A percentile compares a stretch with the other conserved stretches of the same genome.
These are phyloP conservation scores for Umimayanthus chanpuru DNA, from an alignment of 92 coral and sea anemone genomes.

Conservation along the genomic window DNA sequence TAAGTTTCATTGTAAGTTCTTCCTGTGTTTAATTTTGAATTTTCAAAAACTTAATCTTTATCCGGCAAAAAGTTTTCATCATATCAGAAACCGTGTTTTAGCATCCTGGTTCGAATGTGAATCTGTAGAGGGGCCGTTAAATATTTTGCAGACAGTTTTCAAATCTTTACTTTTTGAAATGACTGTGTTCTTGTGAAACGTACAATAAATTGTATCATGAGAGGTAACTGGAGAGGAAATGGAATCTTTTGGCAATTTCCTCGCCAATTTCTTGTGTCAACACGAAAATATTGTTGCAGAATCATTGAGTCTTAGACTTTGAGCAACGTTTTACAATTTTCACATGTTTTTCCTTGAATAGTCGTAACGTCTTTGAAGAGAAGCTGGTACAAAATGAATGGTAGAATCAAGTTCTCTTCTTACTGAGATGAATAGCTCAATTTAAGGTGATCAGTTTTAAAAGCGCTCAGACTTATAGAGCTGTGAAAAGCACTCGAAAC, in stretches of 20 bases:
- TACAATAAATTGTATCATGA: not conserved
- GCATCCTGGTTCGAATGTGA: not conserved
- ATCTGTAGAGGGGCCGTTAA: not conserved
- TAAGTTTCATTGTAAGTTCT: not conserved
- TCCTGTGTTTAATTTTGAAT: not conserved
- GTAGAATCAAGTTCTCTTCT: not conserved
- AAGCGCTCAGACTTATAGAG: not conserved
- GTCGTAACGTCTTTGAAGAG: not conserved
- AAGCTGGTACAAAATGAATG: not conserved
- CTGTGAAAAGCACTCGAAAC: not conserved
- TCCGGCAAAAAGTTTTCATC: too few relatives aligned
- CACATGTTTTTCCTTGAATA: not conserved
- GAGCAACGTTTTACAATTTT: not conserved
- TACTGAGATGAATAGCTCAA: not conserved
- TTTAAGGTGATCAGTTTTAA: not conserved
- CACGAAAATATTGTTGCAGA: not conserved
- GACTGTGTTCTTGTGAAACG: not conserved
- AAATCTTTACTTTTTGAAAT: not conserved
- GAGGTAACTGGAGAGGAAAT: not conserved
- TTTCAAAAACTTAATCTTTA: not conserved
- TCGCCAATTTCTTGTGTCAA: not conserved
- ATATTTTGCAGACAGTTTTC: too few relatives aligned
- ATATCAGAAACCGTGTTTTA: too few relatives aligned
- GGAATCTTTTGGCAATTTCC: constrained; percentile 2
- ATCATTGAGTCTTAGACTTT: not conserved